Evolutionary conservation across 2,797 vertebrate genomes (phyloP), one percentile per base, ranked within the genome.

Genomic region (Melanotaenia trifasciata): DNA sequence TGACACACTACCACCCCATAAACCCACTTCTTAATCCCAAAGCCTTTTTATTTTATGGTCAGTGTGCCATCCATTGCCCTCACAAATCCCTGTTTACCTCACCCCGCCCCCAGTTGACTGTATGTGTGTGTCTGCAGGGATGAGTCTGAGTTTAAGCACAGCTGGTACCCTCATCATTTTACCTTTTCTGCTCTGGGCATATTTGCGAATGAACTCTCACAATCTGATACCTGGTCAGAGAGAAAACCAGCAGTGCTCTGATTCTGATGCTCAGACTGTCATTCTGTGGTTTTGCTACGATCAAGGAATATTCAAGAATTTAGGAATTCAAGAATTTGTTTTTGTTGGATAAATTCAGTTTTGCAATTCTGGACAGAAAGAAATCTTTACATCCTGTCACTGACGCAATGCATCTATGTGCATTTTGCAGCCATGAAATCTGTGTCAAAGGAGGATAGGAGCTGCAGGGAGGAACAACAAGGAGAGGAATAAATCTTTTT

Each of bases 1-100:
- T 65, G 54, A 78, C 80, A 77, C 84, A 78, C 78, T 70, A 65
- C 77, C 82, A 89, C 58, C 89, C 93, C 90, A 94, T 90, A 94
- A 94, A 93, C 92, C 95, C 89, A 92, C 79, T 94, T 93, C 86
- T 92, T 94, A 95, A 94, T 94, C 93, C 89, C 73, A 93, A 94
- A 93, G 90, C 92, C 83, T 78, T 93, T 81, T 84, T 88, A 89
- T 87, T 90, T 86, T 83, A 72, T 90, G 81, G 86, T 84, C 87
- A 92, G 83, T 89, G 85, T 81, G 87, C 80, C 84, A 90, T 65
- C 59, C 79, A 67, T 86, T 36, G 64, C 82, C 32, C 32, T 33
- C 57, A 78, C 80, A 92, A 93, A 93, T 91, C 90, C 90, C 64
- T 73, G 70, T 69, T 75, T 71, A 72, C 74, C 80, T 78, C 62